Evolutionary conservation across 1,140 invertebrate species (phyloP), one percentile per base, ranked within the genome.

Genomic region (Heterodera schachtii): DNA sequence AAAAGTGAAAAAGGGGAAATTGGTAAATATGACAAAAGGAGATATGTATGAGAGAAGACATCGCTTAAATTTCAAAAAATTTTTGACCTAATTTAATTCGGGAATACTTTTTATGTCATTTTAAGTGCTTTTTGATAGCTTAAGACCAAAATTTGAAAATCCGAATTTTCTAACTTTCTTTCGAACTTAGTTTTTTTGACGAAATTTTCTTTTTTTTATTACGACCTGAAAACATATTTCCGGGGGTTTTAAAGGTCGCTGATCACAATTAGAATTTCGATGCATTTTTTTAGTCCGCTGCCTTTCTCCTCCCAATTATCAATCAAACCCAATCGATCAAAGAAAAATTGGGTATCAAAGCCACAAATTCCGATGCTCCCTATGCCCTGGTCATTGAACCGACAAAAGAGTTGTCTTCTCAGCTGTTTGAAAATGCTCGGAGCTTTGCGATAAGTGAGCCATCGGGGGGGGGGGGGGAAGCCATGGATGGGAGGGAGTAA

Each of bases 51-150:
- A 31, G 31, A 31, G 31, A 31, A 52, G 83, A 79, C 60, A 89
- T 84, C 49, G 60, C 86, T 86, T 89, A 73, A 44, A 79, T 78
- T 52, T 83, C 21, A 11, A 77, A 46, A 46, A 52, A 6, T 47
- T 47, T 8, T n/a, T 57, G 2, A 43, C 6, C 7, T 11, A 64
- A 19, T 9, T 73, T 13, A 21, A 73, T 73, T 19, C 31, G 31
- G 31, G 31, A 31, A 31, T 31, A 31, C 31, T 31, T 31, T 31
- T 31, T 31, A 31, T 31, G 71, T 73, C 21, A 19, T 46, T 46
- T 31, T 73, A 31, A 31, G 31, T 31, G 31, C 31, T 31, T 31
- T 31, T 31, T 31, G 31, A 31, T 31, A 31, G 31, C 31, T 1
- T 31, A 31, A 31, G 31, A 31, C 31, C 31, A 31, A 31, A 31